A percentile compares a stretch with the other conserved stretches of the same genome.
phyloP scores from a whole-genome alignment of 2,797 vertebrate species.

The Pachyuromys duprasi region DNA sequence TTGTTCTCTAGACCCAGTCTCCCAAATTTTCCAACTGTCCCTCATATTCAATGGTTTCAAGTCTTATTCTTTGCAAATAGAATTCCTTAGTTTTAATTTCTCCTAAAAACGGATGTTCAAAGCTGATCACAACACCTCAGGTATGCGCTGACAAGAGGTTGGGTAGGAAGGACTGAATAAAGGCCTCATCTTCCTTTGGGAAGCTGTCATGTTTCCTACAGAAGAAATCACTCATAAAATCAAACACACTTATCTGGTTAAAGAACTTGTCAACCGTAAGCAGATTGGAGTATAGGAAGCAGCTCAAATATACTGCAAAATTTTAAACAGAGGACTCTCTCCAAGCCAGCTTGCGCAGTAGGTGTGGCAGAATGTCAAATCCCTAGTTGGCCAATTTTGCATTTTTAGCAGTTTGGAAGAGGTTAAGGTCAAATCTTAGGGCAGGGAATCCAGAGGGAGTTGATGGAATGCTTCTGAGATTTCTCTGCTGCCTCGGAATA shows the following conservation, averaged over 20 bases:
- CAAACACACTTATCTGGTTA: constrained; percentile 1
- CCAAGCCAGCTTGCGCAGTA: background rate
- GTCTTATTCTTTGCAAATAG: background rate
- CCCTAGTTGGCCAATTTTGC: background rate
- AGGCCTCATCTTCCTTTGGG: background rate
- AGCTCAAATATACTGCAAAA: background rate
- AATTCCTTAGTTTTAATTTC: constrained; percentile 37
- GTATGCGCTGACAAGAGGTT: background rate
- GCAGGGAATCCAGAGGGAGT: background rate
- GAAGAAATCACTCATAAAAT: constrained; percentile 4
- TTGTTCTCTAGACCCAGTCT: background rate
- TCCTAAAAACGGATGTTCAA: constrained; percentile 4
- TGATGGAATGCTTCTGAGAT: background rate
- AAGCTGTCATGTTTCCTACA: background rate
- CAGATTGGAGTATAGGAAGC: constrained; percentile 14
- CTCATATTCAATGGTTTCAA: background rate
- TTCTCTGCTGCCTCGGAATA: background rate
- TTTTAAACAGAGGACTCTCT: background rate
- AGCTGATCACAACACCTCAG: background rate
- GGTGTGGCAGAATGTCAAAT: background rate
- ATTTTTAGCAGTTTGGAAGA: background rate
- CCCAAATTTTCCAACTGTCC: background rate
- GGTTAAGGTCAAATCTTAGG: background rate
- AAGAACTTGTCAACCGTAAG: background rate
- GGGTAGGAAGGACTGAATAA: background rate